These are phyloP conservation scores for Netelia melanura DNA, from an alignment of 2,888 invertebrate genomes.

Conservation along the genomic window DNA sequence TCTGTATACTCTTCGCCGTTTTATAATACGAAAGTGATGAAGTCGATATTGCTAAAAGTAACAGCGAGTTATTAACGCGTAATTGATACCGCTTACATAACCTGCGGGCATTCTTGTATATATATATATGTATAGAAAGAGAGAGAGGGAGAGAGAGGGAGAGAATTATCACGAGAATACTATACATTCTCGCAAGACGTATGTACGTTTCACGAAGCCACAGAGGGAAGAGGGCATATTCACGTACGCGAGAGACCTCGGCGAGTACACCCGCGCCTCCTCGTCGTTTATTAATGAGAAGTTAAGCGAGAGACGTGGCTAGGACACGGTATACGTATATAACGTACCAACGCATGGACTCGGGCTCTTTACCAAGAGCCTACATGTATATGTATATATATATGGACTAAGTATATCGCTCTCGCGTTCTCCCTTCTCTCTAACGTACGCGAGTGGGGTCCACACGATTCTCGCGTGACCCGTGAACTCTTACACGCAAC, in stretches of 20 bases:
- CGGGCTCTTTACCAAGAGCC: conserved; percentile 39
- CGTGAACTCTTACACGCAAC: conserved; percentile 82
- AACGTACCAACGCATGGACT: conserved; percentile 22
- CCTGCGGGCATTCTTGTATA: background rate
- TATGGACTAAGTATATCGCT: conserved; percentile 42
- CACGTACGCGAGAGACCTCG: conserved; percentile 24
- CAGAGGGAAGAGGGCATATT: conserved; percentile 4
- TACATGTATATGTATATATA: conserved; percentile 15
- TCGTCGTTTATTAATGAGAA: conserved; percentile 56
- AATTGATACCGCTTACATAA: conserved; percentile 42
- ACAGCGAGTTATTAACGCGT: conserved; percentile 30
- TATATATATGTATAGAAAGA: background rate
- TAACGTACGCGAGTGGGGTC: conserved; percentile 69
- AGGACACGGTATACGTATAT: conserved; percentile 2
- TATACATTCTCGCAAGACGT: conserved; percentile 29
- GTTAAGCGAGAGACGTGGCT: conserved; percentile 35
- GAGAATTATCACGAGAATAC: conserved; percentile 5
- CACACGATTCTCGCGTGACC: conserved; percentile 82
- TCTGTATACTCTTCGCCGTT: background rate
- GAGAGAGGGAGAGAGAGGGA: background rate
- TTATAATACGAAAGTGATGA: background rate
- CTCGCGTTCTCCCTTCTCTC: conserved; percentile 26
- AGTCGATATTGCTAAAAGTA: conserved; percentile 3
- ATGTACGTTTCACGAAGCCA: background rate
- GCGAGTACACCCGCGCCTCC: conserved; percentile 34